Conservation (phyloP, 1,140 invertebrate species). For the Anastrepha obliqua region DNA sequence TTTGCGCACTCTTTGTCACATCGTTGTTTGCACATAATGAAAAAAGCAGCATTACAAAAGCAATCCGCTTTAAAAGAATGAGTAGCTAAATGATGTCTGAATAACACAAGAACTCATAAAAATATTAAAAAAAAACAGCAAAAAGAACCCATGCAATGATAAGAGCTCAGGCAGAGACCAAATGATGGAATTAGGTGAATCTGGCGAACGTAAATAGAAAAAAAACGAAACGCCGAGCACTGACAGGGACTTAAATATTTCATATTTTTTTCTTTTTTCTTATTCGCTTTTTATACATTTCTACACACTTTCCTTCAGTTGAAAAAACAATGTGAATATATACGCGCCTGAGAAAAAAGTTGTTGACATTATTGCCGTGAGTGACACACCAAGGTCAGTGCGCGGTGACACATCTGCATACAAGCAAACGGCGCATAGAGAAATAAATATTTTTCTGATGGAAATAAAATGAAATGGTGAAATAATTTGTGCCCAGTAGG, state of each 20-base stretch:
- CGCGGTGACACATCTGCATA: background rate
- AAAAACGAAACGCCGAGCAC: background rate
- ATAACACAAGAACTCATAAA: background rate
- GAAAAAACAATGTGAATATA: background rate
- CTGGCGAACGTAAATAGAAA: background rate
- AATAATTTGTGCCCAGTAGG: too few relatives aligned
- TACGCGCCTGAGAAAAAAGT: background rate
- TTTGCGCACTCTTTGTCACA: background rate
- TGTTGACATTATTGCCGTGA: background rate
- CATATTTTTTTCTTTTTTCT: background rate
- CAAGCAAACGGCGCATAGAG: too few relatives aligned
- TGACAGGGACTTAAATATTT: background rate
- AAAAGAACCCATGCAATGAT: background rate
- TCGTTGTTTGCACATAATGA: conserved; percentile 3
- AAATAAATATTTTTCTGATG: background rate
- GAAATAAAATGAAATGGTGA: too few relatives aligned
- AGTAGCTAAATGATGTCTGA: background rate
- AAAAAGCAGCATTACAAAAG: background rate
- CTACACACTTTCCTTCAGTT: too few relatives aligned
- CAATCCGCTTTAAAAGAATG: background rate
- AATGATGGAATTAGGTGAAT: background rate
- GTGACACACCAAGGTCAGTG: conserved; percentile 24
- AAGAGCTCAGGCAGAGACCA: background rate
- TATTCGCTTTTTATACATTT: too few relatives aligned
- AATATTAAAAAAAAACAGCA: background rate